Evolutionary conservation across 2,888 invertebrate species (phyloP), one percentile per base, ranked within the genome.

Genomic region (Plusia festucae): DNA sequence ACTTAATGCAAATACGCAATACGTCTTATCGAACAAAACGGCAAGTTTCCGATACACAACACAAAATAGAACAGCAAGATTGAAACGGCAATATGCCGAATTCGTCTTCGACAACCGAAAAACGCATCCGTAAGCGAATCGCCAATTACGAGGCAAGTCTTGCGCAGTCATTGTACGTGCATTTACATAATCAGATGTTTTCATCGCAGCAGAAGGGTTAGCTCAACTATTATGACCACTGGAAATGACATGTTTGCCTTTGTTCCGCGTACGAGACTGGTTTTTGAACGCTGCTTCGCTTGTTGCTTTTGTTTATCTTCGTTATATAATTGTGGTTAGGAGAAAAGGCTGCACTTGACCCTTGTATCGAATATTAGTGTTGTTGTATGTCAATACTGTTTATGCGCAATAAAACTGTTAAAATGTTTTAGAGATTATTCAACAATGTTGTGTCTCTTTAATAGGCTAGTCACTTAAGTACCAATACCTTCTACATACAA

Each of bases 161-260:
- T 80, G 79, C 83, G 80, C 82, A 83, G 65, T 68, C 64, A 76
- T 73, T 54, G 67, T 73, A 68, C 78, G 78, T 73, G 63, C 70
- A 70, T 81, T 81, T 73, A 70, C 70, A 79, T 79, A 79, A 79
- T 81, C 73, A 60, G 67, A 76, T 79, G 73, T 81, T 70, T 79
- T 68, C 76, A 76, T 81, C 73, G 68, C 44, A 34, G 59, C 59
- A 62, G 70, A 51, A 66, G 78, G 75, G 68, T 74, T 81, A 55
- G 55, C 70, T 70, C 65, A 53, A 68, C 74, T 73, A 40, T 77
- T 77, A 73, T 52, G 66, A 58, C 54, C 66, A 63, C 77, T 79
- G 73, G 64, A 67, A 73, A 70, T 78, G 62, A 71, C 75, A 75
- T 81, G 66, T 80, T 70, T 18, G 56, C 68, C 73, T 77, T 76